Evolutionary conservation across 2,797 vertebrate genomes (phyloP), one percentile per base, ranked within the genome.

Genomic region (Okamejei kenojei): DNA sequence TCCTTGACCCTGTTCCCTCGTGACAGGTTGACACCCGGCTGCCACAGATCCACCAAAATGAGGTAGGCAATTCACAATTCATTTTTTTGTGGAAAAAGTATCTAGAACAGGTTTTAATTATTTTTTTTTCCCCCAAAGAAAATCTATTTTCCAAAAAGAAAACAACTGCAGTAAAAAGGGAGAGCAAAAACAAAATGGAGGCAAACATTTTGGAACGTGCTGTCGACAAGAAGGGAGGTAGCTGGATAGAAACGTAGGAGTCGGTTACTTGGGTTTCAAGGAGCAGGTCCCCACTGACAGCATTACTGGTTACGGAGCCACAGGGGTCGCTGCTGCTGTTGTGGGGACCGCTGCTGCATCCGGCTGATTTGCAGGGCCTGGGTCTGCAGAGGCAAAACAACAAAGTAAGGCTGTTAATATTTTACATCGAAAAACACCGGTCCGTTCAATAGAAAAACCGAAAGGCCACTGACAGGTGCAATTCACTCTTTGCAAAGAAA

Each of bases 161-260:
- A 29, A 54, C 13, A 32, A 88, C 61, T 65, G 84, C 84, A 88
- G 68, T 68, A 88, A 88, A 88, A 68, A 88, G 84, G 7, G 61
- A 61, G 84, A 88, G 61, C 61, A 65, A 65, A 86, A 88, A 19
- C 65, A 88, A 88, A 88, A 68, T 88, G 9, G 35, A 54, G 90
- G 90, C 68, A 73, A 92, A 38, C 90, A 92, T 88, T 78, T 88
- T 88, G 90, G 9, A 54, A 74, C 23, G 74, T 38, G 71, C 21
- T 92, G 90, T 76, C 38, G 65, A 65, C 61, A 88, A 88, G 26
- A n/a, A 76, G 90, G 90, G 90, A 92, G 90, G 90, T 92, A 92
- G 90, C 90, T 92, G 90, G 84, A 88, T 63, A 92, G 90, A 92
- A 32, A 35, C 61, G 38, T 29, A 45, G 35, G 90, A 91, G 90